phyloP scores from a whole-genome alignment of 2,113 vertebrate species.

The Nesoenas mayeri region DNA sequence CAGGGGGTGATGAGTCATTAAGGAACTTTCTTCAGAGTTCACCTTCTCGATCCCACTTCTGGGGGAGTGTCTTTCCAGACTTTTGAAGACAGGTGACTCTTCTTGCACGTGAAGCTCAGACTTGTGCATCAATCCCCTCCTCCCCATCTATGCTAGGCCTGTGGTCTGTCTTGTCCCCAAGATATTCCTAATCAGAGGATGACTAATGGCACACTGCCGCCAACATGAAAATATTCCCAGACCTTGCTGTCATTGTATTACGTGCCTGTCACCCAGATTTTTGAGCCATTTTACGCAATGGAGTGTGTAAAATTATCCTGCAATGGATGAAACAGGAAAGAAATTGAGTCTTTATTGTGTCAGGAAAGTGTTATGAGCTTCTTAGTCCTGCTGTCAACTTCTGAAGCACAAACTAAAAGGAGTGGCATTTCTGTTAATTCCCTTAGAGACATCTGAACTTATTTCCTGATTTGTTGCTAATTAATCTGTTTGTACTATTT shows the following conservation, averaged over 20 bases:
- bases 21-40: not conserved
- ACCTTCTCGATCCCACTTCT: not conserved
- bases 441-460: not conserved
- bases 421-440: not conserved
- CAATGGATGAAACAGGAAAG: not conserved
- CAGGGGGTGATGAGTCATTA: not conserved
- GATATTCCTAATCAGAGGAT: not conserved
- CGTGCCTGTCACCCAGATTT: not conserved
- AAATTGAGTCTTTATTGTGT: not conserved
- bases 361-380: not conserved
- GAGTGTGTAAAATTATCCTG: not conserved
- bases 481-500: not conserved
- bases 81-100: not conserved
- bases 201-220: not conserved
- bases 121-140: not conserved
- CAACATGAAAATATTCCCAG: not conserved
- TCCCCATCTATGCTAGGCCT: not conserved
- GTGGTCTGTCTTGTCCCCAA: not conserved
- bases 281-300: not conserved
- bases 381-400: not conserved
- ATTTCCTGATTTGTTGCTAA: slow-evolving; percentile 13
- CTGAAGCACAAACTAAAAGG: not conserved
- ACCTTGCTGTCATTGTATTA: not conserved
- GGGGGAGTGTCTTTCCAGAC: not conserved
- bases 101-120: not conserved